Base-by-base conservation (phyloP, 30 jellyfish, hydroid and myxozoan genomes). In the Aurelia coerulea region DNA sequence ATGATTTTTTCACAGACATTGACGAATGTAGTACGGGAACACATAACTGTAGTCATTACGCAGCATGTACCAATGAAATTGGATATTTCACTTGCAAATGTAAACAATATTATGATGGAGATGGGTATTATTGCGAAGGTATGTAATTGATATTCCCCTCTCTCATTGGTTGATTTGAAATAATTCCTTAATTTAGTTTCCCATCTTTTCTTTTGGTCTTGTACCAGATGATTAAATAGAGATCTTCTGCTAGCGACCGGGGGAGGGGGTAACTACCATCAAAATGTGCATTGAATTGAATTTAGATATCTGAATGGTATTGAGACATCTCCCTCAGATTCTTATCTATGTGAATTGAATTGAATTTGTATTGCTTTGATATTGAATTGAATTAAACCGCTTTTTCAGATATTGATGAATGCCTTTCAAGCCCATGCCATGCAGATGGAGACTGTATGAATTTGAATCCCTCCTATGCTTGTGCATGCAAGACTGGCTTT, bases 41-140 rank as follows among this genome's bases (percentile, higher is more conserved):
- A 18, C 90, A 78, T 23, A 87, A 77, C 76, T 87, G 96, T 80
- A 78, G 90, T 64, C 52, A 16, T 15, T 87, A 66, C 33, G 96
- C 96, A 10, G 66, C 54, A 11, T 87, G 96, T 70, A 59, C 85
- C 1, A 71, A 87, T 53, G 23, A 37, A 2, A 80, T 69, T 8
- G 96, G 96, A n/a, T 35, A 73, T 19, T 87, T 87, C 52, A 17
- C 58, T 2, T 87, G 96, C 81, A 77, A 53, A 56, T 87, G 96
- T 62, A 87, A 87, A 15, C 52, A 37, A 10, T 97, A 97, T 9
- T 92, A 64, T 64, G 83, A 65, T 39, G 98, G 98, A 35, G 98
- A 92, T 75, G 98, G 98, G 29, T 87, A 86, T 63, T 87, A 87
- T 39, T 92, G 98, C 69, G 97, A 92, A 74, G 98, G 94, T 82